Percentiles rank a stretch among this genome's conserved stretches.
phyloP scores from a whole-genome alignment of 2,888 invertebrate species.

The Megamerina dolium region DNA sequence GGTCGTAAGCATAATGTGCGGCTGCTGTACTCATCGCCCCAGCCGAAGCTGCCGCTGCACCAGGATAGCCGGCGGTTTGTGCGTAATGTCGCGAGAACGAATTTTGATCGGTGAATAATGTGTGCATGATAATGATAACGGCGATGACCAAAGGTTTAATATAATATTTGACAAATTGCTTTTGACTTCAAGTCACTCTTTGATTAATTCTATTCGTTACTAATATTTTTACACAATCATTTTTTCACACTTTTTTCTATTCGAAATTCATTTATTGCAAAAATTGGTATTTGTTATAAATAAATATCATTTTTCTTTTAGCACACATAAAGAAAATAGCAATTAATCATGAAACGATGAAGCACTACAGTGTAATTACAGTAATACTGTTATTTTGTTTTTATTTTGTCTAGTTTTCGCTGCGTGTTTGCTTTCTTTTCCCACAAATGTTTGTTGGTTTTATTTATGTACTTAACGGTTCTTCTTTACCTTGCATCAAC shows the following conservation, averaged over 20 bases:
- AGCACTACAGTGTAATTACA: too few relatives aligned
- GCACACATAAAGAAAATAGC: constrained; percentile 3
- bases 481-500: constrained; percentile 4
- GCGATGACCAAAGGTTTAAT: not conserved
- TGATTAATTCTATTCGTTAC: not conserved
- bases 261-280: too few relatives aligned
- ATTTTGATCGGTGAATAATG: constrained; percentile 86
- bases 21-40: constrained; percentile 53
- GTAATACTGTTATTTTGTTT: too few relatives aligned
- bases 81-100: constrained; percentile 75
- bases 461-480: constrained; percentile 13
- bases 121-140: constrained; percentile 61
- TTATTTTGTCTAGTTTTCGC: constrained; percentile 5
- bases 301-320: constrained; percentile 7
- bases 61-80: constrained; percentile 59
- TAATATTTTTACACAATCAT: not conserved
- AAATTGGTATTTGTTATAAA: too few relatives aligned
- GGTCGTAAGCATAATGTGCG: constrained; percentile 71
- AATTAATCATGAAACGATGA: not conserved
- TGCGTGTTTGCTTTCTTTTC: constrained; percentile 12
- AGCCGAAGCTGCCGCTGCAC: constrained; percentile 55
- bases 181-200: not conserved
- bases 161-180: constrained; percentile 1
- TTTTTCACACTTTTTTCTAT: too few relatives aligned
- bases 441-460: constrained; percentile 4